Evolutionary conservation across 2,888 invertebrate species (phyloP).

Genomic region (Drosophila imparisetae): DNA sequence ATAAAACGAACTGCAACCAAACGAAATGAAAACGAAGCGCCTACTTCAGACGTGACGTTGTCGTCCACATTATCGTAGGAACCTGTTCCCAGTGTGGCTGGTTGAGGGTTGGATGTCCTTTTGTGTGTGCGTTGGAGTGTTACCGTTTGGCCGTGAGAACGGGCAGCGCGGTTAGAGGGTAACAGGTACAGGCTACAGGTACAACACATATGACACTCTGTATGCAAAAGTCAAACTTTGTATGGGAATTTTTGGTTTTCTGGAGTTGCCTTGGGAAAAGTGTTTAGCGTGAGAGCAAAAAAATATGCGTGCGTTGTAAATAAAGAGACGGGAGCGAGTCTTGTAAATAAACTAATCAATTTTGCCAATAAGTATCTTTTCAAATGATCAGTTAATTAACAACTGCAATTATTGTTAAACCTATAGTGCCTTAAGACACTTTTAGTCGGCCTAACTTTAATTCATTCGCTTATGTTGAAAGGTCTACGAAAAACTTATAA

Average conservation of each 20-base stretch:
- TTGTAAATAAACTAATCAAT: neutral
- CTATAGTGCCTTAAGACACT: neutral
- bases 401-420: neutral
- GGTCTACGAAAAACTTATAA: neutral
- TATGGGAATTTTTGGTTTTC: conserved; percentile 59
- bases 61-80: conserved; percentile 32
- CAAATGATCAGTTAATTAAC: neutral
- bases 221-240: conserved; percentile 75
- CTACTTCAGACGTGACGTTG: conserved; percentile 70
- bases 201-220: conserved; percentile 26
- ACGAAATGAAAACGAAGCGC: conserved; percentile 66
- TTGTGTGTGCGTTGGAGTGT: conserved; percentile 80
- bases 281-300: conserved; percentile 25
- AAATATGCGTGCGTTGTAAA: conserved; percentile 25
- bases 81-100: conserved; percentile 52
- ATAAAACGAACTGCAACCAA: conserved; percentile 58
- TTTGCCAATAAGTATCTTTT: neutral
- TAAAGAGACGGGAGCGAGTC: neutral
- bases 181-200: conserved; percentile 57
- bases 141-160: conserved; percentile 78
- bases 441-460: neutral
- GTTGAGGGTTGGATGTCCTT: conserved; percentile 68
- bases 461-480: neutral
- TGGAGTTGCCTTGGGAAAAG: conserved; percentile 62
- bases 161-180: conserved; percentile 36